Conservation (phyloP, 2,113 vertebrate genomes). For the Syrmaticus mikado region DNA sequence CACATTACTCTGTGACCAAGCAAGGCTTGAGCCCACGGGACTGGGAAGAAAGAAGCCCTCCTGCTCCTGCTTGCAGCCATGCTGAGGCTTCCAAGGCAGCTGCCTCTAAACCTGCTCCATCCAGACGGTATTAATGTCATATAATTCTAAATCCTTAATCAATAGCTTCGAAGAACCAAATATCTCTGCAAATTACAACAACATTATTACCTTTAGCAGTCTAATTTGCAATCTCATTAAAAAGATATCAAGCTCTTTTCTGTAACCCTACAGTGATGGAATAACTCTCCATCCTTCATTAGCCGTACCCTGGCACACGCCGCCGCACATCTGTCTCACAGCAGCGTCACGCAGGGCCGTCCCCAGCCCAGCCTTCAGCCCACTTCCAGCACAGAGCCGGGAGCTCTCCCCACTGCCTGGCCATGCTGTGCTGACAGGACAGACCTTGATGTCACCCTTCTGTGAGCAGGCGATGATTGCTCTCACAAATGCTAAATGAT, state of each 20-base stretch:
- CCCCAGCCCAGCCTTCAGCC: background rate
- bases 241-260: constrained; percentile 31
- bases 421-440: background rate
- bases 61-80: background rate
- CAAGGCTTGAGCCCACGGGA: background rate
- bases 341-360: background rate
- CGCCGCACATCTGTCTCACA: background rate
- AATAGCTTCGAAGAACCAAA: constrained; percentile 45
- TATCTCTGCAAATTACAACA: constrained; percentile 32
- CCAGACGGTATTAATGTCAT: background rate
- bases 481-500: constrained; percentile 18
- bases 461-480: constrained; percentile 1
- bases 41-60: background rate
- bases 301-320: background rate
- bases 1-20: background rate
- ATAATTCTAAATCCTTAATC: constrained; percentile 50
- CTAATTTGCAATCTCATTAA: constrained; percentile 56
- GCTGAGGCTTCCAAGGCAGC: background rate
- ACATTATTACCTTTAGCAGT: constrained; percentile 40
- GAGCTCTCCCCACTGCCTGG: background rate
- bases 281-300: constrained; percentile 6
- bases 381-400: background rate
- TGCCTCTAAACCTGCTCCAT: background rate
- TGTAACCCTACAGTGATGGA: constrained; percentile 25
- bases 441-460: background rate